Evolutionary conservation across 2,888 invertebrate species (phyloP).

Genomic region (Epistrophe grossulariae): DNA sequence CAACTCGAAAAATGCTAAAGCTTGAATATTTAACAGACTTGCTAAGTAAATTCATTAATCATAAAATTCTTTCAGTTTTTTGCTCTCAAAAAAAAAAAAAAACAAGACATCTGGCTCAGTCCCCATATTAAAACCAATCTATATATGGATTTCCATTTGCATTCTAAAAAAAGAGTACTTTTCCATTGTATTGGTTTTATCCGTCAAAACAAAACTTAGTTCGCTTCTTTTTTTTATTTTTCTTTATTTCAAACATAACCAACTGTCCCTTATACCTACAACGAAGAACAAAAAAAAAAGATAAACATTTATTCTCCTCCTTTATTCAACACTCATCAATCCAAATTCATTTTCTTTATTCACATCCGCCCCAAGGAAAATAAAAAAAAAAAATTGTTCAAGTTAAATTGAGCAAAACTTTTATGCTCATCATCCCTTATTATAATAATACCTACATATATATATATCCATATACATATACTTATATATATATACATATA

Average conservation of each 20-base stretch:
- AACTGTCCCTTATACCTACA: background rate
- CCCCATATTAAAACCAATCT: background rate
- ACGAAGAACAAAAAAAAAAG: background rate
- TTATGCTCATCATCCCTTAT: conserved; percentile 40
- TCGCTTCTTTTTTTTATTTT: background rate
- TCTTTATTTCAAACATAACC: background rate
- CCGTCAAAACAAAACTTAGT: conserved; percentile 35
- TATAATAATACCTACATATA: conserved; percentile 12
- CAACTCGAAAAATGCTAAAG: background rate
- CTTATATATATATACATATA: no score
- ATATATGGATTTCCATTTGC: background rate
- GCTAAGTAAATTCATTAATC: background rate
- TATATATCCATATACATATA: background rate
- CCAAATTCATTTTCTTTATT: conserved; percentile 29
- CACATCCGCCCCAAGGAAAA: conserved; percentile 4
- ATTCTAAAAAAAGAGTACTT: background rate
- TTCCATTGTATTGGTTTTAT: conserved; percentile 15
- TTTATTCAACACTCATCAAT: conserved; percentile 31
- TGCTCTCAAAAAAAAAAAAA: background rate
- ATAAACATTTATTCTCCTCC: conserved; percentile 8
- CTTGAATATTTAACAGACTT: background rate
- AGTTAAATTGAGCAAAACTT: conserved; percentile 58
- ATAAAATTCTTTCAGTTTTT: conserved; percentile 1
- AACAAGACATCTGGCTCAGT: conserved; percentile 1
- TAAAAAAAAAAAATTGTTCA: conserved; percentile 12